Evolutionary conservation across 64 coral and sea anemone species (phyloP).

Genomic region (Exaiptasia diaphana): DNA sequence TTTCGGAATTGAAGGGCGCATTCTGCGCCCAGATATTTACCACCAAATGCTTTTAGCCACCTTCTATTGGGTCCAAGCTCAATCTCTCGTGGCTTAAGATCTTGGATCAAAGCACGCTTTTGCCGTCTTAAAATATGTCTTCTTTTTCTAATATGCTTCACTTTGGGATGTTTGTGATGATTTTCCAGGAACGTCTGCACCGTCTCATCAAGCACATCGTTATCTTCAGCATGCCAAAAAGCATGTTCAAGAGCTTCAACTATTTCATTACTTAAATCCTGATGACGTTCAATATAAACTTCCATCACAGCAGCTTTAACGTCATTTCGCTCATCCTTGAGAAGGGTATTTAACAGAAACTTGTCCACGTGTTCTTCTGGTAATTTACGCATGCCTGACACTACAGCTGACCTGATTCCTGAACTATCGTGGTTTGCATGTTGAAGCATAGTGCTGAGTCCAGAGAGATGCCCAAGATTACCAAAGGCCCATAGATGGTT

Average conservation of each 20-base stretch:
- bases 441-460: constrained; percentile 61
- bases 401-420: constrained; percentile 75
- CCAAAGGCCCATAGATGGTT: constrained; percentile 96
- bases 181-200: constrained; percentile 80
- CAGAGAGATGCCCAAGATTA: constrained; percentile 84
- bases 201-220: constrained; percentile 61
- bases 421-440: constrained; percentile 85
- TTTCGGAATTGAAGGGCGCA: constrained; percentile 66
- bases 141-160: constrained; percentile 51
- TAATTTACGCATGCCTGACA: constrained; percentile 79
- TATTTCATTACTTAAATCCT: constrained; percentile 45
- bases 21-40: constrained; percentile 81
- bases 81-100: constrained; percentile 69
- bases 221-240: constrained; percentile 60
- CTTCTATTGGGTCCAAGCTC: constrained; percentile 56
- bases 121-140: constrained; percentile 50
- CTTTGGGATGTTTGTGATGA: constrained; percentile 68
- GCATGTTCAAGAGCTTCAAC: constrained; percentile 77
- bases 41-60: constrained; percentile 70
- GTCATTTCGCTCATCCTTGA: constrained; percentile 70
- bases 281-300: constrained; percentile 78
- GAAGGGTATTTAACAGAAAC: constrained; percentile 50
- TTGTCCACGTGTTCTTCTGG: constrained; percentile 55
- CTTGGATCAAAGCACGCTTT: constrained; percentile 84
- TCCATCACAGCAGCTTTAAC: constrained; percentile 88